Base-by-base conservation (phyloP, 2,797 vertebrate species). In the Arnoldichthys spilopterus region DNA sequence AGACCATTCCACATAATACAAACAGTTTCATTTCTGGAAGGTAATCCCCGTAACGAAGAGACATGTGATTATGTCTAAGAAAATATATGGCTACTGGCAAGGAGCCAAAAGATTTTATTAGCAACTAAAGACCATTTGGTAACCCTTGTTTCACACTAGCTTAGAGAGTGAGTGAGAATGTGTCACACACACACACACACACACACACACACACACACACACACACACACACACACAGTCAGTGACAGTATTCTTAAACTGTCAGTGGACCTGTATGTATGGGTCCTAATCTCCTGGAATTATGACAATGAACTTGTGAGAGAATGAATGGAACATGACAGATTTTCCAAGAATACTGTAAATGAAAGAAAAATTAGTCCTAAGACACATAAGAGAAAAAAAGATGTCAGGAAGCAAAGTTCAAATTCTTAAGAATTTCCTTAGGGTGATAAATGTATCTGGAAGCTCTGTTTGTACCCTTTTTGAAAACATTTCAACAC, bases 171-270 rank as follows among this genome's bases (percentile, higher is more conserved):
- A 43, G 13, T 64, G 24, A 37, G 53, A 3, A 45, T 22, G 63
- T 63, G 49, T 78, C 18, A 1, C 1, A 53, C 51, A 53, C 16
- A 4, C 8, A 24, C 20, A 6, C 20, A 56, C 6, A 56, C 1
- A n/a, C 47, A 49, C 43, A 45, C 47, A 49, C 47, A 49, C n/a
- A 64, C 2, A 51, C 47, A 45, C 6, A 2, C 6, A 20, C 12
- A 20, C 18, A 53, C 4, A 53, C 4, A 49, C 43, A 49, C 9
- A 45, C 47, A 49, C 47, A 49, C n/a, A 64, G 34, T 8, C 34
- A 45, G 9, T 45, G 12, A 77, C 58, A 28, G 40, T 18, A 40
- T 83, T 89, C 87, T 22, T 74, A 77, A 30, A 80, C n/a, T 76
- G 63, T 47, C 53, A 72, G 78, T 75, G n/a, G 51, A 75, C 71